A percentile compares a stretch with the other conserved stretches of the same genome.
phyloP scores from a whole-genome alignment of 2,888 invertebrate genomes.

The Antheraea yamamai region DNA sequence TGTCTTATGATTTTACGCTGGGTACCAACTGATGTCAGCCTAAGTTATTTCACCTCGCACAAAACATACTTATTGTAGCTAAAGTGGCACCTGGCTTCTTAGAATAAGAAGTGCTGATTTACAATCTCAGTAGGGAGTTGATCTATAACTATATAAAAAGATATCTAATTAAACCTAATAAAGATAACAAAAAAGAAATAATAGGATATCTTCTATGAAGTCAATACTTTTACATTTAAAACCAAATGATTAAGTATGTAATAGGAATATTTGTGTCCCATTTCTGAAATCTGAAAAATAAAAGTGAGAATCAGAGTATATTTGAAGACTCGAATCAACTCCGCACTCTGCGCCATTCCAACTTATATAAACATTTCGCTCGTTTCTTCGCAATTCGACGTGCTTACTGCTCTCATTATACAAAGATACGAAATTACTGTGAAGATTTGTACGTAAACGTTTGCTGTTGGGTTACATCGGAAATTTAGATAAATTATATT shows the following conservation, averaged over 20 bases:
- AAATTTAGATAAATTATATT: not conserved
- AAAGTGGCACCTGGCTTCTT: no score
- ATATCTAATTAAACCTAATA: no score
- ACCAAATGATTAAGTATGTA: not conserved
- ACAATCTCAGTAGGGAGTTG: no score
- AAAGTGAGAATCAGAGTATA: not conserved
- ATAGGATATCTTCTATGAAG: no score
- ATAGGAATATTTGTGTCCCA: not conserved
- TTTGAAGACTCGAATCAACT: not conserved
- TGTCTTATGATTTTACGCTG: no score
- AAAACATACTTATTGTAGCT: no score
- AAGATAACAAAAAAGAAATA: no score
- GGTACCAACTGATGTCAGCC: no score
- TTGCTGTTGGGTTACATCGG: not conserved
- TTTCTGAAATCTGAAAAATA: not conserved
- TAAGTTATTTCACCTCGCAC: no score
- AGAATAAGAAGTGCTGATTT: no score
- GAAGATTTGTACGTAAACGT: not conserved
- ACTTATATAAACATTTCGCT: slow-evolving; percentile 2
- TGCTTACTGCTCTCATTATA: not conserved
- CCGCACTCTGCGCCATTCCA: not conserved
- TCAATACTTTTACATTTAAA: no score
- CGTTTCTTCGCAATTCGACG: not conserved
- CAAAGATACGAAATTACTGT: not conserved
- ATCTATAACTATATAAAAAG: no score